Conservation (phyloP, 35 echinoderm and acorn worm species). For the Patiria miniata region DNA sequence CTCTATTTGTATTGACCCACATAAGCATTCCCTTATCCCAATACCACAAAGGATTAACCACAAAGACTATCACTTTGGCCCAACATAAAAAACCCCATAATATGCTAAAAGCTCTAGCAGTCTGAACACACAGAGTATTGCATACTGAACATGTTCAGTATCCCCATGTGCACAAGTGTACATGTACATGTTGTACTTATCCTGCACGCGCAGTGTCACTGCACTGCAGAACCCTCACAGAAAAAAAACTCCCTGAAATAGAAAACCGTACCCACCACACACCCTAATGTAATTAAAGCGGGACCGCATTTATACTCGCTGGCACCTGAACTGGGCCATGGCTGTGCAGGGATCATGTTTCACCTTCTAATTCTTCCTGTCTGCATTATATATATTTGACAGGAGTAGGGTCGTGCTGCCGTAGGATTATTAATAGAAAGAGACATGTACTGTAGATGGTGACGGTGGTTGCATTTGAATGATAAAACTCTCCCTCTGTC, state of each 20-base stretch:
- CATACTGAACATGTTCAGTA: too few relatives aligned
- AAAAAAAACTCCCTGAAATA: slow-evolving; percentile 3
- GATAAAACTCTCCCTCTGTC: not conserved
- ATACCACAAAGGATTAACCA: too few relatives aligned
- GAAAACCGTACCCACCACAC: slow-evolving; percentile 1
- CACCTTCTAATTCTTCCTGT: slow-evolving; percentile 19
- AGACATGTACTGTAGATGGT: not conserved
- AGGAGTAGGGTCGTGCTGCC: not conserved
- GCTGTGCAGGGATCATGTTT: not conserved
- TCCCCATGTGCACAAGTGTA: not conserved
- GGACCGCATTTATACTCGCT: not conserved
- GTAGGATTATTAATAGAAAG: not conserved
- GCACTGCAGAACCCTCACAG: slow-evolving; percentile 13
- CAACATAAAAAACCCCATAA: too few relatives aligned
- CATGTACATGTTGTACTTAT: not conserved
- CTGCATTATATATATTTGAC: slow-evolving; percentile 22
- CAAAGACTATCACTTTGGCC: too few relatives aligned
- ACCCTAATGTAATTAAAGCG: slow-evolving; percentile 17
- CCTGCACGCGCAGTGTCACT: not conserved
- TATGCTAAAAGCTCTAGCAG: too few relatives aligned
- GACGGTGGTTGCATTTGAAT: not conserved
- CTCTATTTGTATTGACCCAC: too few relatives aligned
- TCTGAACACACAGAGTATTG: too few relatives aligned
- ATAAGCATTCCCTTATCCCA: too few relatives aligned
- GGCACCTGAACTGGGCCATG: not conserved